Evolutionary conservation across 2,888 invertebrate species (phyloP), one percentile per base, ranked within the genome.

Genomic region (Agrochola lychnidis): DNA sequence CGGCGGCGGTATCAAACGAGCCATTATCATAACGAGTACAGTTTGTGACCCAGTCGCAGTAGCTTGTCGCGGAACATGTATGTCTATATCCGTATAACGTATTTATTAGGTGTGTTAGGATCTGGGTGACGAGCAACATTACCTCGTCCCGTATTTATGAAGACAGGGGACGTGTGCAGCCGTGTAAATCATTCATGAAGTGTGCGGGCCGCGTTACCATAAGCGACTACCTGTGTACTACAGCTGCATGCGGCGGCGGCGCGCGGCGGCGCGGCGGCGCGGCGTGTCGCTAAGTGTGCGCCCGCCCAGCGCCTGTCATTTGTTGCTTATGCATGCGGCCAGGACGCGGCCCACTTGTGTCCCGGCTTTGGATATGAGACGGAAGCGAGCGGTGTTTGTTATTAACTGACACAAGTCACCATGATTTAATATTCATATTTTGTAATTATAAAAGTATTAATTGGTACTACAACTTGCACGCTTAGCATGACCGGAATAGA

Each of bases 111-210:
- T 62, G 69, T 36, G 42, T 53, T 42, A 57, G 45, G 59, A 48
- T 61, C 62, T 62, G 51, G 71, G 62, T 45, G 73, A 45, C 69
- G 79, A 71, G 66, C 53, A 61, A 64, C 73, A 78, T 83, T 77
- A 78, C 59, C 80, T 81, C 61, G 67, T 80, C 70, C 62, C 51
- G 73, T 82, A 82, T 88, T 85, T 80, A 85, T 84, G 86, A 80
- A 72, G 61, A 79, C 79, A 78, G 73, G 48, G 48, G 62, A 70
- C 59, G 78, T 56, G 67, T 78, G 79, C 66, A 64, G 45, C 25
- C 64, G 73, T 76, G 78, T 88, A 74, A 88, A 88, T 88, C 78
- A 88, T 88, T 88, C 83, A 89, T 89, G 80, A 83, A 77, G 73
- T 63, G 73, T 68, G 40, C 40, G n/a, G 57, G 75, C 30, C 73